These are phyloP conservation scores for Tapirus indicus DNA, from an alignment of 2,797 vertebrate species.

Conservation along the genomic window DNA sequence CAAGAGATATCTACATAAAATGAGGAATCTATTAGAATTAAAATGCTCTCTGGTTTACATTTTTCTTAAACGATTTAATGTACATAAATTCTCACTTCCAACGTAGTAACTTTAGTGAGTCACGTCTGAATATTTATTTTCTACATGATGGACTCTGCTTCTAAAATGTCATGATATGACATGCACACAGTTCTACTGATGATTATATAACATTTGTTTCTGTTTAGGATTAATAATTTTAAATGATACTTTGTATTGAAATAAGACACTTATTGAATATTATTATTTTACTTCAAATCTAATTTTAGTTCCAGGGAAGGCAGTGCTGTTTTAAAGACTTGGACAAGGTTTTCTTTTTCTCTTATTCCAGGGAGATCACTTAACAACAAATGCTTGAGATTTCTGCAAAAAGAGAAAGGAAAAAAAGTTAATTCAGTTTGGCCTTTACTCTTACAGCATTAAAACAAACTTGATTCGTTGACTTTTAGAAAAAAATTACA, in stretches of 20 bases:
- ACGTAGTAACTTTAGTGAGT: conserved; percentile 51
- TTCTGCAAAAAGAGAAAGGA: conserved; percentile 88
- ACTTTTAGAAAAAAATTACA: conserved; percentile 54
- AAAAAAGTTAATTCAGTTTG: conserved; percentile 61
- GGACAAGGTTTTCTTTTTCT: conserved; percentile 89
- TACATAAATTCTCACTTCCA: conserved; percentile 51
- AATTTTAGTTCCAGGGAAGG: conserved; percentile 92
- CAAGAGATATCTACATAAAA: background rate
- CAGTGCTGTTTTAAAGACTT: conserved; percentile 90
- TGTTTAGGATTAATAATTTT: conserved; percentile 30
- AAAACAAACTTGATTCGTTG: conserved; percentile 44
- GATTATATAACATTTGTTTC: conserved; percentile 31
- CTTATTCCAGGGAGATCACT: conserved; percentile 95
- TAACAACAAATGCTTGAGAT: conserved; percentile 94
- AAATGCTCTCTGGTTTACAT: conserved; percentile 45
- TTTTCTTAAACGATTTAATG: conserved; percentile 64
- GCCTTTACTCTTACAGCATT: conserved; percentile 31
- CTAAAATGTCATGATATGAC: background rate
- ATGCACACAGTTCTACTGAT: conserved; percentile 29
- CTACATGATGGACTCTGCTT: conserved; percentile 24
- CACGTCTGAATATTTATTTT: conserved; percentile 51
- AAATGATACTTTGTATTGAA: conserved; percentile 35
- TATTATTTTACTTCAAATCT: conserved; percentile 92
- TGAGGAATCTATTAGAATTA: conserved; percentile 53
- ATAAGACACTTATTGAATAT: background rate